Base-by-base conservation (phyloP, 2,797 vertebrate genomes). In the Peromyscus melanophrys region DNA sequence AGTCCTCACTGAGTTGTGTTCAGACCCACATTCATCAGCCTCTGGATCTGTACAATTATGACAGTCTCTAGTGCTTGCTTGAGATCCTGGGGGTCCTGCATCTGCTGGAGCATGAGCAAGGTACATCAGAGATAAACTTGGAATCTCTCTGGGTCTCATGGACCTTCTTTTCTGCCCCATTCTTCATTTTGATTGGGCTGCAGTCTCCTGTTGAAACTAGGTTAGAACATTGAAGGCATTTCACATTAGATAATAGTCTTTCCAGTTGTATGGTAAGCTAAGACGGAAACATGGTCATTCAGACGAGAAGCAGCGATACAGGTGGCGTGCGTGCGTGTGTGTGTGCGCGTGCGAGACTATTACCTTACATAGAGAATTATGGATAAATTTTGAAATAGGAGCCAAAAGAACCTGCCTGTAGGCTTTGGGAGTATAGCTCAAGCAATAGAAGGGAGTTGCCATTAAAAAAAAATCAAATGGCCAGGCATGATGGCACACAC, bases 141-240 rank as follows among this genome's bases (percentile, higher is more conserved):
- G 90, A 65, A 25, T 83, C 80, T 29, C 89, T 80, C 8, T 6
- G 8, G 71, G 2, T 83, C 69, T 27, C 89, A 49, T 13, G 7
- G 76, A 2, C 4, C 55, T 57, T 80, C 78, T 31, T 63, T 89
- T 90, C 52, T 87, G 27, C 6, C n/a, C n/a, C 57, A 17, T 31
- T 16, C n/a, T 69, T 95, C 25, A 25, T 92, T 93, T 81, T 80
- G 71, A 84, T 77, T 97, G 43, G n/a, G 9, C 25, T 76, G 34
- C 16, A 63, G 14, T 80, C 80, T 19, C 61, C 29, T 12, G 14
- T 84, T 87, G 43, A 92, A 95, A 84, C 27, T 80, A 34, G 57
- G 29, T 91, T 43, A 91, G 65, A 92, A 52, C 23, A 55, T 49
- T 25, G 57, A 92, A 81, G 61, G 63, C n/a, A 69, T 94, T 96